Conservation (phyloP, 2,888 invertebrate species). For the Caenorhabditis japonica region DNA sequence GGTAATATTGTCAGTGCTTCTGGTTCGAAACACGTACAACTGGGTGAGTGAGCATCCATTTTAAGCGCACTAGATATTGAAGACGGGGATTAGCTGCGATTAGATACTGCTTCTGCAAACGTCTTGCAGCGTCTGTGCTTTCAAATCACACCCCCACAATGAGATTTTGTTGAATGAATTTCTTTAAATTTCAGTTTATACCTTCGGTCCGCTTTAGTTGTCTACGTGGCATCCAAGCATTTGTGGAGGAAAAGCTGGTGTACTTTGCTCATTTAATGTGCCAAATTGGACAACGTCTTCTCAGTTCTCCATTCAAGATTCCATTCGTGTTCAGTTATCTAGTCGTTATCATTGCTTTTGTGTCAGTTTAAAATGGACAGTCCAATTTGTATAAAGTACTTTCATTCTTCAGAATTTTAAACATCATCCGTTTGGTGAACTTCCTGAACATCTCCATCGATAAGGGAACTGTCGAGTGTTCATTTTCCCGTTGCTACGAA, state of each 20-base stretch:
- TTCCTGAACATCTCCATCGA: constrained; percentile 40
- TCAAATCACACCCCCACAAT: constrained; percentile 1
- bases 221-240: constrained; percentile 42
- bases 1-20: constrained; percentile 29
- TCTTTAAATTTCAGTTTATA: constrained; percentile 32
- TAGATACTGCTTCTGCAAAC: constrained; percentile 17
- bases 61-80: too few relatives aligned
- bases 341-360: constrained; percentile 30
- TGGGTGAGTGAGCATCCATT: constrained; percentile 27
- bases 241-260: constrained; percentile 47
- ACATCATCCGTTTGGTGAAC: constrained; percentile 23
- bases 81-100: constrained; percentile 10
- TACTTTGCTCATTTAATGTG: constrained; percentile 53
- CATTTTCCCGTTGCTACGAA: constrained; percentile 35
- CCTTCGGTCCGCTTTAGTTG: constrained; percentile 24
- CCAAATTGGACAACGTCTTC: constrained; percentile 36
- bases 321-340: constrained; percentile 42
- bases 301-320: constrained; percentile 26
- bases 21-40: constrained; percentile 43
- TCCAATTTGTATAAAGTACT: not conserved
- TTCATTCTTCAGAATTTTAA: constrained; percentile 22
- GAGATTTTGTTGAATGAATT: not conserved
- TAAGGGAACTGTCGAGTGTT: constrained; percentile 40
- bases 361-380: constrained; percentile 33
- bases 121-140: too few relatives aligned